phyloP scores from a whole-genome alignment of 2,888 invertebrate species.

The Caenorhabditis doughertyi region DNA sequence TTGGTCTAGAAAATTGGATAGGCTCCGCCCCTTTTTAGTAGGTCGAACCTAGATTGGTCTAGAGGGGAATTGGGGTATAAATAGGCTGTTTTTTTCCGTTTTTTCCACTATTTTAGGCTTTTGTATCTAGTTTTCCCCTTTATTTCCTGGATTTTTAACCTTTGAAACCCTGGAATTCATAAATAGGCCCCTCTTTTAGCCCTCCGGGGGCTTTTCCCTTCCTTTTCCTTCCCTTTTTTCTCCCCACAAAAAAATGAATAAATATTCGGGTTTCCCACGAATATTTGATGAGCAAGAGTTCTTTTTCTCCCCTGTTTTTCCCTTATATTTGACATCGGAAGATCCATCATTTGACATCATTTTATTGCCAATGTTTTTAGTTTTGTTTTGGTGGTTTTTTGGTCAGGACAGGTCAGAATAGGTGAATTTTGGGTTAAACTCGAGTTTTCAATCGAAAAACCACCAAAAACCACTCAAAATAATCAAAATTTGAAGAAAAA shows the following conservation, averaged over 20 bases:
- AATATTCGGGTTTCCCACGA: constrained; percentile 19
- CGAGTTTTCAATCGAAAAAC: too few species aligned
- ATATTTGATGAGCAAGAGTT: constrained; percentile 43
- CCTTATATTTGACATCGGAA: not conserved
- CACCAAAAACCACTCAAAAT: not conserved
- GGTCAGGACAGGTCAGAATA: too few species aligned
- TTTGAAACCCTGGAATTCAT: constrained; percentile 18
- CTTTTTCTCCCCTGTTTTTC: constrained; percentile 6
- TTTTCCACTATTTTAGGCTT: too few species aligned
- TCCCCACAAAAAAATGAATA: not conserved
- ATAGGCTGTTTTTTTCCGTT: too few species aligned
- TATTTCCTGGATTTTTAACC: constrained; percentile 11
- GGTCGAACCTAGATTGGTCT: too few species aligned
- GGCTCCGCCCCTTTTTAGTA: too few species aligned
- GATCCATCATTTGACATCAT: constrained; percentile 9
- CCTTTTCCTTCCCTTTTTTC: not conserved
- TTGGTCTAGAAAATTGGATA: too few species aligned
- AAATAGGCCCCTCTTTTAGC: too few species aligned
- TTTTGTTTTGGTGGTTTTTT: not conserved
- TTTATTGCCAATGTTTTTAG: not conserved
- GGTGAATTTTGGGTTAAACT: not conserved
- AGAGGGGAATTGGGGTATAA: too few species aligned
- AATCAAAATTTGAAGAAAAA: too few species aligned
- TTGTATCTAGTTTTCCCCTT: too few species aligned
- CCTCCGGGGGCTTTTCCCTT: not conserved